A percentile compares a stretch with the other conserved stretches of the same genome.
phyloP scores from a whole-genome alignment of 2,113 vertebrate species.

The Ifrita kowaldi region DNA sequence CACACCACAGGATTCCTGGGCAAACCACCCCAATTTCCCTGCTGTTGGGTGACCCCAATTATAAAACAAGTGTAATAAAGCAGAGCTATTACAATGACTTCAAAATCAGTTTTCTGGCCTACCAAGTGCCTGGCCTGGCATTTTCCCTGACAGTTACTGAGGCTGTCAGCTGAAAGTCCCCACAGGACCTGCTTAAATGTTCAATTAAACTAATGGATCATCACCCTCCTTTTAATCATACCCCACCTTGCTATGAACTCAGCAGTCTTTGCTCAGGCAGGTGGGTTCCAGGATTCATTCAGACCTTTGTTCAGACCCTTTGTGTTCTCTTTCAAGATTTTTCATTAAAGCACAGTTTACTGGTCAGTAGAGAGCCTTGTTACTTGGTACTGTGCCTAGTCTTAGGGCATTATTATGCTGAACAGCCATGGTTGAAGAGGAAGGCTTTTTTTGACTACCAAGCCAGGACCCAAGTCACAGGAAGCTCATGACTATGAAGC shows the following conservation, averaged over 20 bases:
- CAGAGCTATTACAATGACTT: background rate
- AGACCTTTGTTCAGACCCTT: background rate
- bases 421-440: background rate
- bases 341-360: background rate
- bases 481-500: background rate
- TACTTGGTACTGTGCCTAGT: background rate
- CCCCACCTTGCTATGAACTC: background rate
- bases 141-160: background rate
- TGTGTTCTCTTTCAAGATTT: background rate
- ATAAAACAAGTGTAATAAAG: background rate
- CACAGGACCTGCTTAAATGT: background rate
- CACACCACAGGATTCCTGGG: background rate
- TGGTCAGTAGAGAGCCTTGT: background rate
- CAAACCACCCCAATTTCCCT: background rate
- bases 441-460: background rate
- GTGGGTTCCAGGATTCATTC: background rate
- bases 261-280: background rate
- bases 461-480: background rate
- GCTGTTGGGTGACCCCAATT: background rate
- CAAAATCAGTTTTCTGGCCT: background rate
- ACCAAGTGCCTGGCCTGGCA: background rate
- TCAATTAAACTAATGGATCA: background rate
- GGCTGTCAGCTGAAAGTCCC: background rate
- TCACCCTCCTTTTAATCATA: background rate
- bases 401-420: background rate